Conservation (phyloP, 2,113 vertebrate species). For the Tyrannus savana region DNA sequence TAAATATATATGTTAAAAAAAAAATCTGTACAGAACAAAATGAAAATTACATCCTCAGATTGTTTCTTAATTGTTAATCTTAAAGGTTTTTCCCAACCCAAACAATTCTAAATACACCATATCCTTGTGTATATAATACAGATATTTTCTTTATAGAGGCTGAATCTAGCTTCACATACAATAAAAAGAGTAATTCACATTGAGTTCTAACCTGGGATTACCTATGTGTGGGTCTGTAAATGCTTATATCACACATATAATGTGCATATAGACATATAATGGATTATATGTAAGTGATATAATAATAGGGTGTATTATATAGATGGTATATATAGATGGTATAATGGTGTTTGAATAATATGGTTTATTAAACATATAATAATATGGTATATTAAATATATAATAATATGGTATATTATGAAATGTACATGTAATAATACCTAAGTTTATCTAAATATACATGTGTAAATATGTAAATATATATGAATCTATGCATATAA, state of each 20-base stretch:
- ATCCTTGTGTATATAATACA: too few relatives aligned
- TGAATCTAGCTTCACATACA: neutral
- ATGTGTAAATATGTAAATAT: fast-evolving
- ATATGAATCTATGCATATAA: neutral
- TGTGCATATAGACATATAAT: neutral
- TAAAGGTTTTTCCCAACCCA: neutral
- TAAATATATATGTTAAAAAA: neutral
- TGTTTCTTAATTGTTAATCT: neutral
- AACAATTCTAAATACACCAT: neutral
- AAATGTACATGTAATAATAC: neutral
- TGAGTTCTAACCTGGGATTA: neutral
- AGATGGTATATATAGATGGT: too few relatives aligned
- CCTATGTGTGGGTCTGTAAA: neutral
- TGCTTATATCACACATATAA: neutral
- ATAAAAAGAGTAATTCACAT: neutral
- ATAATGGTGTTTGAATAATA: too few relatives aligned
- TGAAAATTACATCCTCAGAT: neutral
- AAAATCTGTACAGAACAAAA: neutral
- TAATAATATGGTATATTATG: too few relatives aligned
- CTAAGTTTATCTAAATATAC: neutral
- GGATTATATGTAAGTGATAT: neutral
- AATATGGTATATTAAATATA: neutral
- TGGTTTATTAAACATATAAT: neutral
- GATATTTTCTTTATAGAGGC: neutral
- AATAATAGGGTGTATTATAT: neutral